A percentile compares a stretch with the other conserved stretches of the same genome.
These are phyloP conservation scores for Pteruthius melanotis DNA, from an alignment of 2,113 vertebrate species.

Conservation along the genomic window DNA sequence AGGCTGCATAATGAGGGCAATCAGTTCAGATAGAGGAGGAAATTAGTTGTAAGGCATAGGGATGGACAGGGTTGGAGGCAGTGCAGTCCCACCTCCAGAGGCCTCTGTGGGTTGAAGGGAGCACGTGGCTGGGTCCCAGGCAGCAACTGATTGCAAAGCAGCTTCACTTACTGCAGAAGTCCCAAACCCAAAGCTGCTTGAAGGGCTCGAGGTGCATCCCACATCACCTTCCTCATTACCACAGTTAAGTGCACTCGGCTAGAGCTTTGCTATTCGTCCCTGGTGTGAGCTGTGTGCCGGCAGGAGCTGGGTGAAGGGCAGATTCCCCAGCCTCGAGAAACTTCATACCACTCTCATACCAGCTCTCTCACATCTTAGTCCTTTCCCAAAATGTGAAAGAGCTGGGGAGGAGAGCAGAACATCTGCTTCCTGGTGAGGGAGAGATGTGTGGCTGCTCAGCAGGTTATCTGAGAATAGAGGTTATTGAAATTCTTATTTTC, in stretches of 20 bases:
- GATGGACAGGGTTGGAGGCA: background rate
- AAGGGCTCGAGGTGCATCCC: background rate
- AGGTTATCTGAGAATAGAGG: background rate
- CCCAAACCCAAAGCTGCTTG: background rate
- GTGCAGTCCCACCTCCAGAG: background rate
- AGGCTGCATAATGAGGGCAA: background rate
- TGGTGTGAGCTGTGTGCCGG: background rate
- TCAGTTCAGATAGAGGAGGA: background rate
- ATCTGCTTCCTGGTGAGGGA: background rate
- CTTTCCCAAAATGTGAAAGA: background rate
- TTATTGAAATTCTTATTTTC: conserved; percentile 39
- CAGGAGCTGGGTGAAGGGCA: background rate
- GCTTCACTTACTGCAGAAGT: background rate
- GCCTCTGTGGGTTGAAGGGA: background rate
- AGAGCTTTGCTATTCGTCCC: background rate
- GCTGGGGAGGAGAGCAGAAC: background rate
- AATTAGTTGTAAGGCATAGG: background rate
- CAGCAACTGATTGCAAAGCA: background rate
- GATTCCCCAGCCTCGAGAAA: background rate
- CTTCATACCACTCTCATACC: background rate
- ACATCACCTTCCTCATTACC: background rate
- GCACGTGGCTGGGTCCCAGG: background rate
- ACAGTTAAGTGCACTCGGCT: background rate
- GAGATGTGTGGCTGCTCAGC: background rate
- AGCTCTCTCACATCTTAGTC: background rate